These are phyloP conservation scores for Nebria salina DNA, from an alignment of 2,888 invertebrate genomes.

Conservation along the genomic window DNA sequence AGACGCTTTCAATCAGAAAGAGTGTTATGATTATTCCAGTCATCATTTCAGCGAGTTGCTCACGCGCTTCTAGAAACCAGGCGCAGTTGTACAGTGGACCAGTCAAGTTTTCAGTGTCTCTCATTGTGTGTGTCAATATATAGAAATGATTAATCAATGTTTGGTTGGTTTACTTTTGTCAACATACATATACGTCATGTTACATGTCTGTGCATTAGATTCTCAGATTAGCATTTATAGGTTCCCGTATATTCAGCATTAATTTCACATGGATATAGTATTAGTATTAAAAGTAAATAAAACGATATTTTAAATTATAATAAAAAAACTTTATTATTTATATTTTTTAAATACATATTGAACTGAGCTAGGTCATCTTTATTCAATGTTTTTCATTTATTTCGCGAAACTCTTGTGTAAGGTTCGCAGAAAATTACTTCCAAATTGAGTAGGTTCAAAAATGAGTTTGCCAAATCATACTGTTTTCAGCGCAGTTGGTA, in stretches of 20 bases:
- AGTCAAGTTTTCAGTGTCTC: not conserved
- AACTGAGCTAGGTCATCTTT: too few species aligned
- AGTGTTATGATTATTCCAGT: conserved; percentile 42
- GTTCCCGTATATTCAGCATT: not conserved
- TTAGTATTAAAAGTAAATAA: too few species aligned
- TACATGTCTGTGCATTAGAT: conserved; percentile 34
- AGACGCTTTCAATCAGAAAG: conserved; percentile 40
- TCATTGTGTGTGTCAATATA: not conserved
- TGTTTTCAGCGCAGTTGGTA: too few species aligned
- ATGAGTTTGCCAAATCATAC: too few species aligned
- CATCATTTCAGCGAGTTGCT: conserved; percentile 40
- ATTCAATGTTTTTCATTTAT: too few species aligned
- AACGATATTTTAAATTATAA: too few species aligned
- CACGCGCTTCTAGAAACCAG: conserved; percentile 27
- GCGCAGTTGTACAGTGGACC: conserved; percentile 25
- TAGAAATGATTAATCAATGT: conserved; percentile 3
- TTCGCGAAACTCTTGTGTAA: too few species aligned
- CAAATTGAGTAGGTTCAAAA: too few species aligned
- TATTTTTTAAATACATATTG: too few species aligned
- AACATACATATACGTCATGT: conserved; percentile 35
- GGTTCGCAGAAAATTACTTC: too few species aligned
- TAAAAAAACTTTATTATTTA: too few species aligned
- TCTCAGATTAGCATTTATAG: conserved; percentile 33
- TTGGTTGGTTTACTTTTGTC: conserved; percentile 28
- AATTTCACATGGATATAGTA: too few species aligned